Evolutionary conservation across 1,140 invertebrate genomes (phyloP).

Genomic region (Tetragnatha versicolor): DNA sequence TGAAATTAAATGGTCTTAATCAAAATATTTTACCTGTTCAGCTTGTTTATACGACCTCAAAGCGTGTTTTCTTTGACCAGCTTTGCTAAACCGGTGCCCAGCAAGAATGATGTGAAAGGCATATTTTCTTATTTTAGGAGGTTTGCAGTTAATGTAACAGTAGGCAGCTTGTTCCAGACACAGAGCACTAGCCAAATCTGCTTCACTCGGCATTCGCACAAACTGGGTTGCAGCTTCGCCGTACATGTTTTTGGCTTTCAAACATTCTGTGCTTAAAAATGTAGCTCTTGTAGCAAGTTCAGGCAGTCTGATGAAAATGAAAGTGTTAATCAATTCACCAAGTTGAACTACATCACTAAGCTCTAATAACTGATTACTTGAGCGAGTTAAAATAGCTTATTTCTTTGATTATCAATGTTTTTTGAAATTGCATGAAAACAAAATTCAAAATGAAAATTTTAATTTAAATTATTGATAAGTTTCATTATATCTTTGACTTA

Average conservation of each 20-base stretch:
- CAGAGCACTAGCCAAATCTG: conserved; percentile 80
- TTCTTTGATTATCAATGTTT: too few species aligned
- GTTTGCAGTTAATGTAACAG: conserved; percentile 80
- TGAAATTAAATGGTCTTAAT: too few species aligned
- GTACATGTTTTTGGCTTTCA: conserved; percentile 78
- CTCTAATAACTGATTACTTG: too few species aligned
- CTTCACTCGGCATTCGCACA: conserved; percentile 93
- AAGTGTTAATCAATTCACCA: too few species aligned
- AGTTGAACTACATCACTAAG: too few species aligned
- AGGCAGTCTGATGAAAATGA: conserved; percentile 78
- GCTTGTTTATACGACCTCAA: conserved; percentile 91
- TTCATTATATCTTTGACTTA: too few species aligned
- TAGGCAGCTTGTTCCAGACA: conserved; percentile 94
- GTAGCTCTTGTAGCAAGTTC: conserved; percentile 91
- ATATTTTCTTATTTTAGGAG: conserved; percentile 87
- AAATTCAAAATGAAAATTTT: too few species aligned
- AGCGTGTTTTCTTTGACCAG: conserved; percentile 88
- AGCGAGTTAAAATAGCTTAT: too few species aligned
- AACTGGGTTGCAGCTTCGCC: conserved; percentile 91
- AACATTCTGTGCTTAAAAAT: conserved; percentile 83
- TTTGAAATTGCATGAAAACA: too few species aligned
- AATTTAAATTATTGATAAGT: too few species aligned
- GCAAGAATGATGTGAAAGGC: conserved; percentile 97
- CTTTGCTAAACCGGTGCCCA: conserved; percentile 88
- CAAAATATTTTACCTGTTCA: conserved; percentile 82